Percentiles rank a stretch among this genome's conserved stretches.
Evolutionary conservation across 2,113 vertebrate species (phyloP).

Genomic region (Onychostoma macrolepis): DNA sequence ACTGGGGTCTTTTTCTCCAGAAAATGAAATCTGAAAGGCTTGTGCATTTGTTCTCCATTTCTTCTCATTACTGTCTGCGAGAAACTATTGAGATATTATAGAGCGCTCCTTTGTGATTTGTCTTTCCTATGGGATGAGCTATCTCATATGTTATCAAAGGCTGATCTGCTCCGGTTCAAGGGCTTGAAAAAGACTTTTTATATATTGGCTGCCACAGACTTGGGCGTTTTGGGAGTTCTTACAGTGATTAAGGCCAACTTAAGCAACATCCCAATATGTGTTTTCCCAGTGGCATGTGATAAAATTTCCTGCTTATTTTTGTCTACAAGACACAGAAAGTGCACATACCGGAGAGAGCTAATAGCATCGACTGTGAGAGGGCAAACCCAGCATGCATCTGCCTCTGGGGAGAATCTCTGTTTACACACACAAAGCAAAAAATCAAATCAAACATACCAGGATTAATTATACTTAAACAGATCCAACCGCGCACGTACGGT

Average conservation of each 20-base stretch:
- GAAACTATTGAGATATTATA: neutral
- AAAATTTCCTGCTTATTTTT: slow-evolving; percentile 78
- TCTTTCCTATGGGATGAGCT: neutral
- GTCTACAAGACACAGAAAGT: slow-evolving; percentile 64
- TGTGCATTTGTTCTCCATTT: slow-evolving; percentile 4
- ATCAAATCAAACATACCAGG: slow-evolving; percentile 69
- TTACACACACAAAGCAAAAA: slow-evolving; percentile 62
- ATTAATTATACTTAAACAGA: slow-evolving; percentile 68
- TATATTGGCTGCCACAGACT: neutral
- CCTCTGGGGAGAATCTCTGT: slow-evolving; percentile 60
- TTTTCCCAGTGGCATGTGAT: slow-evolving; percentile 68
- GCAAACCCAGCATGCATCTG: slow-evolving; percentile 48
- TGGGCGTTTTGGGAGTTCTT: slow-evolving; percentile 55
- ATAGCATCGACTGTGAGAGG: slow-evolving; percentile 60
- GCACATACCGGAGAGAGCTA: slow-evolving; percentile 60
- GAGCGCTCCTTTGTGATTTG: neutral
- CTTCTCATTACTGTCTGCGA: neutral
- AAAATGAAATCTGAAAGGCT: neutral
- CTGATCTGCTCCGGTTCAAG: neutral
- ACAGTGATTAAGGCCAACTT: slow-evolving; percentile 69
- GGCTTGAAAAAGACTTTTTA: neutral
- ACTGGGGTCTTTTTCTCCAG: neutral
- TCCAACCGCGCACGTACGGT: slow-evolving; percentile 10
- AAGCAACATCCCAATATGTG: slow-evolving; percentile 67
- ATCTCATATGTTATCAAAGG: neutral